Evolutionary conservation across 2,888 invertebrate genomes (phyloP).

Genomic region (Zygaena filipendulae): DNA sequence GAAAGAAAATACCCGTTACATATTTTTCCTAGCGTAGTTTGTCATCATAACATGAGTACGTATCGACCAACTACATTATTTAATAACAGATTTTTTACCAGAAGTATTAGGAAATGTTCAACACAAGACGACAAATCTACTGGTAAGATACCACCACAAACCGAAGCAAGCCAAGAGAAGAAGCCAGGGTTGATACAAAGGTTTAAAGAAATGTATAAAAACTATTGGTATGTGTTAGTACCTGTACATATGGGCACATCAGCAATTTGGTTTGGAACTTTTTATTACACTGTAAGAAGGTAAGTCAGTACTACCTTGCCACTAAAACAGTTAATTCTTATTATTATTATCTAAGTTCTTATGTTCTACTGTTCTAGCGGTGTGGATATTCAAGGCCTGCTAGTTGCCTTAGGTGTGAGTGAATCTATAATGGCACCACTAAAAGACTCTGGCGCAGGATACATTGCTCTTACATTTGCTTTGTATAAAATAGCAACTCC

Average conservation of each 20-base stretch:
- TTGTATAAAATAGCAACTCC: slow-evolving; percentile 95
- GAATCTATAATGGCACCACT: slow-evolving; percentile 82
- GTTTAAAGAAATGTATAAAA: slow-evolving; percentile 92
- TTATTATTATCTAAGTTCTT: too few species aligned
- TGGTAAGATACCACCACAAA: slow-evolving; percentile 19
- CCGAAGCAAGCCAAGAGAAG: slow-evolving; percentile 24
- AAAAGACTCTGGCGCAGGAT: slow-evolving; percentile 84
- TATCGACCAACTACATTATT: slow-evolving; percentile 8
- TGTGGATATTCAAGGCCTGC: slow-evolving; percentile 83
- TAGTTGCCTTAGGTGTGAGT: slow-evolving; percentile 82
- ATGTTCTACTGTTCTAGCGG: slow-evolving; percentile 89
- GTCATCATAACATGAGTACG: slow-evolving; percentile 24
- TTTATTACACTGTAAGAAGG: slow-evolving; percentile 90
- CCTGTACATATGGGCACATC: slow-evolving; percentile 95
- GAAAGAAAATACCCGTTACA: slow-evolving; percentile 28
- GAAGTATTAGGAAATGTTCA: slow-evolving; percentile 24
- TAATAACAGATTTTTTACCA: slow-evolving; percentile 18
- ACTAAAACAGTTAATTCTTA: too few species aligned
- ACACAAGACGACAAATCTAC: slow-evolving; percentile 20
- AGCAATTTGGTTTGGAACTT: slow-evolving; percentile 85
- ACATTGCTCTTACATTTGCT: slow-evolving; percentile 89
- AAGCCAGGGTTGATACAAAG: slow-evolving; percentile 77
- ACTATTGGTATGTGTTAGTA: slow-evolving; percentile 96
- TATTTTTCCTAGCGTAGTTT: slow-evolving; percentile 32
- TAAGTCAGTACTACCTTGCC: slow-evolving; percentile 53